A percentile compares a stretch with the other conserved stretches of the same genome.
Conservation (phyloP, 2,113 vertebrate genomes). For the Tor tambroides region DNA sequence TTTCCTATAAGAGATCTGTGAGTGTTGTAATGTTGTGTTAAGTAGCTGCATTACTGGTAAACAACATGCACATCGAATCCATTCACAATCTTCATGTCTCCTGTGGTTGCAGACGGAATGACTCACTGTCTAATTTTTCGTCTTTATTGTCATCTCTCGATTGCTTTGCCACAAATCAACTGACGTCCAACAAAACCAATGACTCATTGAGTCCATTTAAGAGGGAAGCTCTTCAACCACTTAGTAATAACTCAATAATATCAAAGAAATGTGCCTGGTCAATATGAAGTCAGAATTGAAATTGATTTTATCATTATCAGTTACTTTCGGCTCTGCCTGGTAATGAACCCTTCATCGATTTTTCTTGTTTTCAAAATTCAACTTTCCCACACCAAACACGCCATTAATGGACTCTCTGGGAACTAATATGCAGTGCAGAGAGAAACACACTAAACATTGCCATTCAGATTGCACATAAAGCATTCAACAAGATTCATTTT, state of each 20-base stretch:
- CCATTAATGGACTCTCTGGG: background rate
- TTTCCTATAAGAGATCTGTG: background rate
- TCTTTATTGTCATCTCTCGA: background rate
- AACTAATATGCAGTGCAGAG: background rate
- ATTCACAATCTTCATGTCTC: background rate
- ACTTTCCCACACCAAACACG: conserved; percentile 7
- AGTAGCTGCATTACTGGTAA: background rate
- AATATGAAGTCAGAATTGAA: conserved; percentile 45
- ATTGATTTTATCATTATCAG: conserved; percentile 58
- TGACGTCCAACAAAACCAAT: background rate
- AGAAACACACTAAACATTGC: background rate
- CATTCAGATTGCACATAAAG: background rate
- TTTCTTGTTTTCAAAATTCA: conserved; percentile 25
- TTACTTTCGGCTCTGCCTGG: conserved; percentile 39
- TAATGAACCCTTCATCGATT: conserved; percentile 49
- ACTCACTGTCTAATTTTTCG: background rate
- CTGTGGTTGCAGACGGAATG: background rate
- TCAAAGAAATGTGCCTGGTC: conserved; percentile 42
- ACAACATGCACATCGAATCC: background rate
- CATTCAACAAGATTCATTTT: background rate
- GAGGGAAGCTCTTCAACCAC: conserved; percentile 27
- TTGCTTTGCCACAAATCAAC: background rate
- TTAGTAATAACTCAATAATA: conserved; percentile 49
- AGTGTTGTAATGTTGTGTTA: background rate
- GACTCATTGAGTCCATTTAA: conserved; percentile 25